Conservation (phyloP, 1,140 invertebrate genomes). For the Samia ricini region DNA sequence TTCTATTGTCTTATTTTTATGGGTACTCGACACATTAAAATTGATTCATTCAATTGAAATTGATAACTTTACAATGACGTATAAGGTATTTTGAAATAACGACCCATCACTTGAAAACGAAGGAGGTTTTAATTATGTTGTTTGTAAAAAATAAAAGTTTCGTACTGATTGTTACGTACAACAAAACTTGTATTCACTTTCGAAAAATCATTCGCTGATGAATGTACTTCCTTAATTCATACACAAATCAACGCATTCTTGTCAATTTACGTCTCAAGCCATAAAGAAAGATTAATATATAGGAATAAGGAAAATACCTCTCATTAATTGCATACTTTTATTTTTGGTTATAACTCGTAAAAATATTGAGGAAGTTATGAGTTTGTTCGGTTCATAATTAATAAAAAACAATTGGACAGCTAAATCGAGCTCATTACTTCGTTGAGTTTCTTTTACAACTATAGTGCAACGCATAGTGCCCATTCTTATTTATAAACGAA, state of each 20-base stretch:
- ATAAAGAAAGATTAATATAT: neutral
- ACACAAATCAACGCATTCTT: neutral
- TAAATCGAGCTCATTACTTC: neutral
- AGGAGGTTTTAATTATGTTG: neutral
- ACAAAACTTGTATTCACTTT: conserved; percentile 6
- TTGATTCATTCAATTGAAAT: no score
- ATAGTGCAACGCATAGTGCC: neutral
- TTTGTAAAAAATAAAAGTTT: neutral
- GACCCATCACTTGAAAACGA: conserved; percentile 11
- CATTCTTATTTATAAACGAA: neutral
- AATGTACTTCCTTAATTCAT: neutral
- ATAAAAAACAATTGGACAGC: no score
- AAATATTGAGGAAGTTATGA: no score
- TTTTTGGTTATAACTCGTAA: no score
- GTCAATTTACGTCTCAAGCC: neutral
- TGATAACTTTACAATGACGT: no score
- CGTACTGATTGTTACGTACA: neutral
- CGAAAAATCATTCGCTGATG: neutral
- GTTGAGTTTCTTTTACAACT: neutral
- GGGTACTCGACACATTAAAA: no score
- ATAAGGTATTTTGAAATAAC: no score
- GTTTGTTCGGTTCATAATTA: no score
- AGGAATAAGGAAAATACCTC: neutral
- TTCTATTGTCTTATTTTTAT: no score
- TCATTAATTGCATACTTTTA: neutral